These are phyloP conservation scores for Brachynemurus nebulosus DNA, from an alignment of 2,888 invertebrate genomes.

Conservation along the genomic window DNA sequence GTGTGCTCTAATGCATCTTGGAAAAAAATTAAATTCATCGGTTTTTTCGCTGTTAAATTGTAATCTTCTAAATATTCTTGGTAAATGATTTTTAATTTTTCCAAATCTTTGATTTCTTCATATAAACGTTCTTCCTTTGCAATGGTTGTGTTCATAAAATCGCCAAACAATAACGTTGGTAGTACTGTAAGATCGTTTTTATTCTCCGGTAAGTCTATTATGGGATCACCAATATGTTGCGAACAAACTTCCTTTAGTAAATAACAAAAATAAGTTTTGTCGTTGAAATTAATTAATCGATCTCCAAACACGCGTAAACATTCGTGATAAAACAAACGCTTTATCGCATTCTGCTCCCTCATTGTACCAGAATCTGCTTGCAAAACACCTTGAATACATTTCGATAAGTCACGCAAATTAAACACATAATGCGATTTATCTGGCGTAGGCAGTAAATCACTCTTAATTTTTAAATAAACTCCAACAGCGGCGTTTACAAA, in stretches of 20 bases:
- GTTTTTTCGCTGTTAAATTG: constrained; percentile 59
- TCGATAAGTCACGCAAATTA: constrained; percentile 80
- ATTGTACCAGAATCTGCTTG: constrained; percentile 64
- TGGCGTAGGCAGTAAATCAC: constrained; percentile 77
- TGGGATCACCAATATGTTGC: constrained; percentile 45
- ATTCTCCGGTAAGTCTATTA: constrained; percentile 45
- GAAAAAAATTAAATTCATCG: constrained; percentile 77
- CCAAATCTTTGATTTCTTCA: constrained; percentile 64
- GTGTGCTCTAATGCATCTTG: constrained; percentile 81
- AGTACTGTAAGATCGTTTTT: constrained; percentile 35
- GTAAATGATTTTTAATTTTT: constrained; percentile 53
- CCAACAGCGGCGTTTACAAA: constrained; percentile 75
- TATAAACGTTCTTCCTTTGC: constrained; percentile 61
- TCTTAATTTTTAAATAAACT: constrained; percentile 64
- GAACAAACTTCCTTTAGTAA: constrained; percentile 53
- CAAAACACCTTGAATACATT: constrained; percentile 78
- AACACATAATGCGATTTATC: constrained; percentile 88
- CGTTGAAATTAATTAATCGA: constrained; percentile 66
- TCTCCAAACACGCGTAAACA: constrained; percentile 86
- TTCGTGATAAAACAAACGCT: constrained; percentile 80
- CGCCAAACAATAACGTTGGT: constrained; percentile 67
- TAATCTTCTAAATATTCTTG: constrained; percentile 60
- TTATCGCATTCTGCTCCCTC: constrained; percentile 50
- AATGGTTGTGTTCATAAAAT: constrained; percentile 65
- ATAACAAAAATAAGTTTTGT: constrained; percentile 65